Evolutionary conservation across 2,797 vertebrate species (phyloP).

Genomic region (Spheniscus humboldti): DNA sequence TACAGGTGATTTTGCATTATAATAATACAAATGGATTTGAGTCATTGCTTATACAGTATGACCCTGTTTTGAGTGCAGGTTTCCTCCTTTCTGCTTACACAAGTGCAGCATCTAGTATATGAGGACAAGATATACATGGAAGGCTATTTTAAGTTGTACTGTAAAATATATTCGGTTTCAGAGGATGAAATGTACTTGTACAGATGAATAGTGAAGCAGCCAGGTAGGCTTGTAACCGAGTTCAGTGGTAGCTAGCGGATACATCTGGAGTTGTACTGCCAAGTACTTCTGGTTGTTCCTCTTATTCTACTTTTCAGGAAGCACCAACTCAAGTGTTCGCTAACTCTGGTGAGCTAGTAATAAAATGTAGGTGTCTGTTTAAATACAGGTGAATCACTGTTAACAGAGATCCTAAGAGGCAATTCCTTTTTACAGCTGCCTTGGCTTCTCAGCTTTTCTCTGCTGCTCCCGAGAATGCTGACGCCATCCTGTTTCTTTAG

Average conservation of each 20-base stretch:
- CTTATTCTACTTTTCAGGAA: background rate
- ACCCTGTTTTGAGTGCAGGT: fast-evolving
- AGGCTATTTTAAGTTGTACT: background rate
- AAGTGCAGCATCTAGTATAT: fast-evolving
- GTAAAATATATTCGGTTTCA: fast-evolving
- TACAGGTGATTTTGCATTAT: background rate
- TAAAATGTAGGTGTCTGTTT: background rate
- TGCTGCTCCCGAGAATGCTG: background rate
- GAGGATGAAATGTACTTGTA: background rate
- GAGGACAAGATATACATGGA: fast-evolving
- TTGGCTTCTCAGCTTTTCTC: background rate
- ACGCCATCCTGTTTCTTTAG: background rate
- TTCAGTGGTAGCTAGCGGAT: fast-evolving
- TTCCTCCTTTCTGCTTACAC: background rate
- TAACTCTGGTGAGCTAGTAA: background rate
- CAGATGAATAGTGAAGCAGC: background rate
- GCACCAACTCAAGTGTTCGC: fast-evolving
- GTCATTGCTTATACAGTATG: fast-evolving
- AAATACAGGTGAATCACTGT: fast-evolving
- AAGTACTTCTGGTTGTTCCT: background rate
- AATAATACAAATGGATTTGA: fast-evolving
- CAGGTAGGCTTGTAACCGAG: background rate
- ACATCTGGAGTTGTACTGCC: background rate
- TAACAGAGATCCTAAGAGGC: background rate
- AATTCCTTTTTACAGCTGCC: background rate